phyloP scores from a whole-genome alignment of 2,888 invertebrate genomes.

The Dugesia japonica region DNA sequence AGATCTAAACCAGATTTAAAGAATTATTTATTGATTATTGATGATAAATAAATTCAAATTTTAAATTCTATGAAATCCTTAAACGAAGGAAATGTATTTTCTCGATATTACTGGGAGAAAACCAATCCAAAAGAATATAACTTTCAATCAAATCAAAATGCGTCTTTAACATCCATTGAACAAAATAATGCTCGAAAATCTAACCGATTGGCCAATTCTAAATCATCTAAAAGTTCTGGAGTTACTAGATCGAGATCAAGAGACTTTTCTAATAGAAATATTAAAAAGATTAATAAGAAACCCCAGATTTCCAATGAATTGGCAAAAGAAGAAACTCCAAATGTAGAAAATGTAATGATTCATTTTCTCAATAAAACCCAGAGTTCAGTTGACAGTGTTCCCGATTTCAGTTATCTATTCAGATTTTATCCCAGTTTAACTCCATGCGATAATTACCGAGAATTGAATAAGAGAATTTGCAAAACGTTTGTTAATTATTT shows the following conservation, averaged over 20 bases:
- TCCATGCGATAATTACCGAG: not conserved
- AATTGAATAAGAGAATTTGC: not conserved
- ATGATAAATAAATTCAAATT: not conserved
- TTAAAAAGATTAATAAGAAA: not conserved
- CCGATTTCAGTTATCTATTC: not conserved
- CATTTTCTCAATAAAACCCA: constrained; percentile 6
- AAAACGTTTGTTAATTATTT: not conserved
- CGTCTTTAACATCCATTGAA: not conserved
- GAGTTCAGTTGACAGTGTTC: not conserved
- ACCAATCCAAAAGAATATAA: not conserved
- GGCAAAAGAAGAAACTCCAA: not conserved
- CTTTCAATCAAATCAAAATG: constrained; percentile 1
- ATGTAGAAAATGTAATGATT: not conserved
- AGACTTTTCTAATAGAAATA: not conserved
- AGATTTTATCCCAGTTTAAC: not conserved
- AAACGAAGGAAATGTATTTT: not conserved
- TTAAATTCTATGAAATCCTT: not conserved
- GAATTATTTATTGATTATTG: no score
- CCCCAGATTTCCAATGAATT: not conserved
- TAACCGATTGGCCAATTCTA: not conserved
- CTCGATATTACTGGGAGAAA: constrained; percentile 2
- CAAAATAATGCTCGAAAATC: not conserved
- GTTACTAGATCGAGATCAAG: not conserved
- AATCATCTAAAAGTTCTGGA: not conserved
- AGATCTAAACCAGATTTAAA: no score